Conservation (phyloP, 2,888 invertebrate genomes). For the Drosophila monieri region DNA sequence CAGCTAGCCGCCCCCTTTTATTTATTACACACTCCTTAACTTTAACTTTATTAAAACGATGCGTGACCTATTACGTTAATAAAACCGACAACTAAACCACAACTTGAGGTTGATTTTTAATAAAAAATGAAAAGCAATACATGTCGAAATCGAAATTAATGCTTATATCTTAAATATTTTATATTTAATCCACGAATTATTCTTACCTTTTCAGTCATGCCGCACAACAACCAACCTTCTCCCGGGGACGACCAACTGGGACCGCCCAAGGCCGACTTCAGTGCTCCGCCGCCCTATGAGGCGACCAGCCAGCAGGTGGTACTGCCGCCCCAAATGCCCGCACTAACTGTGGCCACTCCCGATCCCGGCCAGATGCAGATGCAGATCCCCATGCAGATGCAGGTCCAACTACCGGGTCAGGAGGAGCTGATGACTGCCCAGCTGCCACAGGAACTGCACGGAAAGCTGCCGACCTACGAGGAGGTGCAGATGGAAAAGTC, state of each 20-base stretch:
- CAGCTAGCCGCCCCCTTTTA: conserved; percentile 56
- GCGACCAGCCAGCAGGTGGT: conserved; percentile 83
- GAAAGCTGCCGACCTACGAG: conserved; percentile 94
- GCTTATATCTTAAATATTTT: not conserved
- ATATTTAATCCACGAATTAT: not conserved
- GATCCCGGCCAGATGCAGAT: conserved; percentile 21
- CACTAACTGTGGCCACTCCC: conserved; percentile 51
- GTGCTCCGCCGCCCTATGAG: conserved; percentile 95
- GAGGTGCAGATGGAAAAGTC: conserved; percentile 95
- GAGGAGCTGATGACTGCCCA: conserved; percentile 41
- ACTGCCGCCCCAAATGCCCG: conserved; percentile 73
- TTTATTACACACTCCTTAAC: conserved; percentile 57
- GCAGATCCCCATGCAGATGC: conserved; percentile 20
- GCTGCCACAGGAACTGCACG: conserved; percentile 83
- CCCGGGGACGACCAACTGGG: conserved; percentile 86
- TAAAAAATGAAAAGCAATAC: not conserved
- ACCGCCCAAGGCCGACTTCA: conserved; percentile 92
- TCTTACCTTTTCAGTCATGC: conserved; percentile 53
- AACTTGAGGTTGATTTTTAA: not conserved
- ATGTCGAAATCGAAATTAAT: not conserved
- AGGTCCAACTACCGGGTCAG: conserved; percentile 28
- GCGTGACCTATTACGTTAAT: conserved; percentile 54
- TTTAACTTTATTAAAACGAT: conserved; percentile 44
- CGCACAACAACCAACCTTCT: conserved; percentile 66
- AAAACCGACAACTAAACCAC: conserved; percentile 43